These are phyloP conservation scores for Eueremaeus valkanovi DNA, from an alignment of 2,888 invertebrate genomes.

Conservation along the genomic window DNA sequence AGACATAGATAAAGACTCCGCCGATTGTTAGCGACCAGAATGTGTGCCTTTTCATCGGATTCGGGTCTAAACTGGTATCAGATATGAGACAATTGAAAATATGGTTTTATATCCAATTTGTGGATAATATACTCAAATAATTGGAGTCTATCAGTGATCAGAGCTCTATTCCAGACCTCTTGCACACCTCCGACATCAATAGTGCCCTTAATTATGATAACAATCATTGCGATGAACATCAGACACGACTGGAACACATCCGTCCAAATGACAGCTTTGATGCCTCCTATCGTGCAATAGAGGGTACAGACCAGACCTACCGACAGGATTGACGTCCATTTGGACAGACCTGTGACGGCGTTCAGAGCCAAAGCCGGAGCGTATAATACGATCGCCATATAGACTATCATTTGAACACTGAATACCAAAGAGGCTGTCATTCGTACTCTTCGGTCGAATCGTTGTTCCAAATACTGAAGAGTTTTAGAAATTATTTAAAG, in stretches of 20 bases:
- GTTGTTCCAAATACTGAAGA: slow-evolving; percentile 77
- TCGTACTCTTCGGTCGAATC: slow-evolving; percentile 74
- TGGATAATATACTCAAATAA: slow-evolving; percentile 53
- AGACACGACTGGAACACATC: slow-evolving; percentile 73
- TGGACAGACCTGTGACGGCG: slow-evolving; percentile 72
- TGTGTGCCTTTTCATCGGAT: slow-evolving; percentile 76
- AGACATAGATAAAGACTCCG: slow-evolving; percentile 71
- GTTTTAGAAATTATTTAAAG: slow-evolving; percentile 8
- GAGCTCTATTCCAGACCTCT: slow-evolving; percentile 68
- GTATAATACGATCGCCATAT: slow-evolving; percentile 80
- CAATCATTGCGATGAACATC: slow-evolving; percentile 78
- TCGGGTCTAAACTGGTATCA: slow-evolving; percentile 64
- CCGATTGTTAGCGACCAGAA: slow-evolving; percentile 77
- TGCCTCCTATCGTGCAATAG: slow-evolving; percentile 81
- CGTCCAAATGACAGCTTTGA: slow-evolving; percentile 83
- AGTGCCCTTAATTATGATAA: slow-evolving; percentile 68
- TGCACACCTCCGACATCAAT: slow-evolving; percentile 65
- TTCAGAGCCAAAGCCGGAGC: slow-evolving; percentile 82
- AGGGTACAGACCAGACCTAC: slow-evolving; percentile 75
- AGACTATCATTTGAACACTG: slow-evolving; percentile 80
- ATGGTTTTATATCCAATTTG: no score
- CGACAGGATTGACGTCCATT: slow-evolving; percentile 66
- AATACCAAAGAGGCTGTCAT: slow-evolving; percentile 76
- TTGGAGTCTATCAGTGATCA: slow-evolving; percentile 66
- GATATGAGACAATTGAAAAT: no score